Percentiles rank a stretch among this genome's conserved stretches.
These are phyloP conservation scores for Ptyas mucosa DNA, from an alignment of 2,113 vertebrate genomes.

Conservation along the genomic window DNA sequence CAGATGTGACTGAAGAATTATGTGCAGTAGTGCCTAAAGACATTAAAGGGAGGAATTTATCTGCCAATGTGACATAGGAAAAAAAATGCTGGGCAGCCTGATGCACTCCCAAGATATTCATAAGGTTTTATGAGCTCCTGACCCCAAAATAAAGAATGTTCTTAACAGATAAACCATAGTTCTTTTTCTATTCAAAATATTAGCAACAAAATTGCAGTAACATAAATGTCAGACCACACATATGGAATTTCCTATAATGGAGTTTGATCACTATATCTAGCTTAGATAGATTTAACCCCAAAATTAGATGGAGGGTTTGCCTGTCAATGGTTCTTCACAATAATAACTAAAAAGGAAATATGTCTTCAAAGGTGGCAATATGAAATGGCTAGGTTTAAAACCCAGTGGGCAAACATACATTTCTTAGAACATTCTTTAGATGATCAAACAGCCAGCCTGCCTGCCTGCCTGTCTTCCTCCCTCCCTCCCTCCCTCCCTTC, in stretches of 20 bases:
- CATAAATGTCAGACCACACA: neutral
- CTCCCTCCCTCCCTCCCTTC: too few species aligned
- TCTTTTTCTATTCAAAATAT: neutral
- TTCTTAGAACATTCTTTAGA: neutral
- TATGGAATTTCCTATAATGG: neutral
- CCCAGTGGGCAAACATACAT: neutral
- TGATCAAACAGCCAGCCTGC: neutral
- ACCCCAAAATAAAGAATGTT: neutral
- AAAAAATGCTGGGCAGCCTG: neutral
- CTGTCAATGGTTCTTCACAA: neutral
- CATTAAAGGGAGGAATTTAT: conserved; percentile 17
- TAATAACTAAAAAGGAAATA: neutral
- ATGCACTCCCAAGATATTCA: neutral
- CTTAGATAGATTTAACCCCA: neutral
- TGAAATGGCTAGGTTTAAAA: neutral
- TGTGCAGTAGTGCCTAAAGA: conserved; percentile 2
- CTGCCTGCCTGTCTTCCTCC: neutral
- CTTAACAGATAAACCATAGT: neutral
- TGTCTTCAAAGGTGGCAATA: neutral
- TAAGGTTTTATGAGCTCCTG: neutral
- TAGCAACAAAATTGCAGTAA: neutral
- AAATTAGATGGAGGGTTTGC: neutral
- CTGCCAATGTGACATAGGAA: neutral
- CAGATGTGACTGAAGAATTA: neutral
- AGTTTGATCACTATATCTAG: neutral